Evolutionary conservation across 2,113 vertebrate genomes (phyloP), one percentile per base, ranked within the genome.

Genomic region (Willisornis vidua): DNA sequence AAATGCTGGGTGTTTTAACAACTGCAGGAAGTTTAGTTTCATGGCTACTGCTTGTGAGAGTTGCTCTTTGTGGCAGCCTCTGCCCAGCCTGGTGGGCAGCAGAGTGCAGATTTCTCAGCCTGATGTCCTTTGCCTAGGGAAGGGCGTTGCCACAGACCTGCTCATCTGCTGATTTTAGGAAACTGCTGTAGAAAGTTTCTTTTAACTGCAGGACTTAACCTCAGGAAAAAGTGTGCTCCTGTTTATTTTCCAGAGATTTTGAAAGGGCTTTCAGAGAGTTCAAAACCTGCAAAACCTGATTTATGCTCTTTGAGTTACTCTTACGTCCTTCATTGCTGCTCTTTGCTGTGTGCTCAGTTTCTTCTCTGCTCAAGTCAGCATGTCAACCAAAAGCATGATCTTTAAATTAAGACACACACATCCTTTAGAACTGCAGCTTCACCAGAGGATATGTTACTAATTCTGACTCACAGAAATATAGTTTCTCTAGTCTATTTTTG

Each of bases 31-130:
- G 43, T 29, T 86, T 55, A 15, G 17, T 76, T 86, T 92, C 63
- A 9, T 39, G 63, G 52, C 23, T 61, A 19, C 46, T 57, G 14
- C 72, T 62, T 51, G 31, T 46, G 1, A 4, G 71, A 68, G 33
- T 26, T 37, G 12, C 6, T 54, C 8, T 46, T 61, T 58, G 23
- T 1, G 1, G 24, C 57, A 93, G 54, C 29, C 14, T 54, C 48
- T 77, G 43, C 37, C 57, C n/a, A 54, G 45, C 66, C 61, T 61
- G 37, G 37, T 62, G 63, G 43, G 28, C 70, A 91, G 45, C n/a
- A n/a, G 68, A 68, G n/a, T 8, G 0, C 26, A 70, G 71, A 4
- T 31, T 24, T 41, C 48, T 45, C 0, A 1, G 1, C 26, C 25
- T 37, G 26, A 52, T 16, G 13, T 19, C 23, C 17, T 77, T 14